These are phyloP conservation scores for Pelusios castaneus DNA, from an alignment of 2,113 vertebrate genomes.

Conservation along the genomic window DNA sequence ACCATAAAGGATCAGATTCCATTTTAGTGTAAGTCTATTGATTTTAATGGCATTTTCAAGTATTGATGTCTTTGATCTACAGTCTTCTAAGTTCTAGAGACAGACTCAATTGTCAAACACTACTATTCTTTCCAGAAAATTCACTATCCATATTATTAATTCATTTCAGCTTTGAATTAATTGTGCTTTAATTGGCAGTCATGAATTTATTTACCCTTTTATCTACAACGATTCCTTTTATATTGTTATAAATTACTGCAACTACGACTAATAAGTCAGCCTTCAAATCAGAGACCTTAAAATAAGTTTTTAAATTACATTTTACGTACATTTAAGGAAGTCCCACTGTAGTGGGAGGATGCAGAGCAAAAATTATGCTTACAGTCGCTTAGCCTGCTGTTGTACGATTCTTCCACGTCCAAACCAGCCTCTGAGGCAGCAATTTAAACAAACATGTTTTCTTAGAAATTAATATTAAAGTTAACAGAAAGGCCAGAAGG, in stretches of 20 bases:
- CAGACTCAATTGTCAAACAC: constrained; percentile 8
- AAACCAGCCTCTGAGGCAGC: background rate
- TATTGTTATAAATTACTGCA: constrained; percentile 53
- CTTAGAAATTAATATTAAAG: background rate
- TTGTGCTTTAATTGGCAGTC: constrained; percentile 68
- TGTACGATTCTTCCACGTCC: background rate
- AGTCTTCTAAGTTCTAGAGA: constrained; percentile 14
- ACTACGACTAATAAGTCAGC: background rate
- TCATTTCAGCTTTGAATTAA: constrained; percentile 65
- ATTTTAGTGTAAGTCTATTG: background rate
- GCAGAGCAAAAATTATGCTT: background rate
- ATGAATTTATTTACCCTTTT: constrained; percentile 71
- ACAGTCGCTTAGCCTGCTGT: background rate
- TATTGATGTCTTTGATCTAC: background rate
- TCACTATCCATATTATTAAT: constrained; percentile 26
- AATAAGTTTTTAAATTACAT: background rate
- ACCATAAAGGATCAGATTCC: background rate
- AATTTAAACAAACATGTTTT: background rate
- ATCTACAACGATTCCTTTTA: constrained; percentile 47
- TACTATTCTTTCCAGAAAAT: constrained; percentile 39
- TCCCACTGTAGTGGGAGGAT: background rate
- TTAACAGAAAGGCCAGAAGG: background rate
- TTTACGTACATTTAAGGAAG: background rate
- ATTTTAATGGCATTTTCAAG: background rate
- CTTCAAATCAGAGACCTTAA: background rate